phyloP scores from a whole-genome alignment of 2,888 invertebrate species.

The Drosophila koepferae region DNA sequence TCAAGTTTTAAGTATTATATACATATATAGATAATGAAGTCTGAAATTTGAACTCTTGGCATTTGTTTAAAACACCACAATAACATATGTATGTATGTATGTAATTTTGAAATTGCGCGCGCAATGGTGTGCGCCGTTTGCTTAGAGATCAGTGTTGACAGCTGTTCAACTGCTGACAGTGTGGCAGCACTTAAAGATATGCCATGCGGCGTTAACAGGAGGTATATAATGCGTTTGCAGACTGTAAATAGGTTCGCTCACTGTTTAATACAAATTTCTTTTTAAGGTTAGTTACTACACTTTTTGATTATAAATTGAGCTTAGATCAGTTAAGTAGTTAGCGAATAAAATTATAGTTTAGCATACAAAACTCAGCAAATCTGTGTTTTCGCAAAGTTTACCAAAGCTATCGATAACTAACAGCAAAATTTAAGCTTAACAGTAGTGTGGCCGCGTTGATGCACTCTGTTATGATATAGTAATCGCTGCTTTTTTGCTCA shows the following conservation, averaged over 20 bases:
- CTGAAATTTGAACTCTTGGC: not conserved
- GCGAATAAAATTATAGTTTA: not conserved
- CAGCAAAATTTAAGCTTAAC: conserved; percentile 15
- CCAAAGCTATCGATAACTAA: conserved; percentile 12
- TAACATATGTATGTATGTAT: no score
- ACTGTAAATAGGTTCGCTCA: not conserved
- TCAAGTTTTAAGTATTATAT: conserved; percentile 50
- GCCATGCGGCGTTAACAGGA: conserved; percentile 22
- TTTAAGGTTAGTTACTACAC: not conserved
- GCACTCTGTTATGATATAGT: not conserved
- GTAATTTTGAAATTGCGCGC: not conserved
- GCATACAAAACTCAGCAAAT: not conserved
- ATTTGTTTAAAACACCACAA: not conserved
- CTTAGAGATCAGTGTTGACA: conserved; percentile 2
- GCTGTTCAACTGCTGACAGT: conserved; percentile 1
- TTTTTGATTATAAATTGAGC: not conserved
- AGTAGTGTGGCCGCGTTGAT: conserved; percentile 21
- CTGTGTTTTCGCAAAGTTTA: not conserved
- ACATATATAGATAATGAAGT: not conserved
- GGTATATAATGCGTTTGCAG: conserved; percentile 9
- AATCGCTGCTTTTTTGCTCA: conserved; percentile 22
- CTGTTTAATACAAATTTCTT: not conserved
- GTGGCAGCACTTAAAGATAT: not conserved
- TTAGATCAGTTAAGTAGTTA: not conserved
- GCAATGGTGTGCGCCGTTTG: not conserved